Percentiles rank a stretch among this genome's conserved stretches.
Evolutionary conservation across 1,140 invertebrate species (phyloP).

Genomic region (Dinothrombium tinctorium): DNA sequence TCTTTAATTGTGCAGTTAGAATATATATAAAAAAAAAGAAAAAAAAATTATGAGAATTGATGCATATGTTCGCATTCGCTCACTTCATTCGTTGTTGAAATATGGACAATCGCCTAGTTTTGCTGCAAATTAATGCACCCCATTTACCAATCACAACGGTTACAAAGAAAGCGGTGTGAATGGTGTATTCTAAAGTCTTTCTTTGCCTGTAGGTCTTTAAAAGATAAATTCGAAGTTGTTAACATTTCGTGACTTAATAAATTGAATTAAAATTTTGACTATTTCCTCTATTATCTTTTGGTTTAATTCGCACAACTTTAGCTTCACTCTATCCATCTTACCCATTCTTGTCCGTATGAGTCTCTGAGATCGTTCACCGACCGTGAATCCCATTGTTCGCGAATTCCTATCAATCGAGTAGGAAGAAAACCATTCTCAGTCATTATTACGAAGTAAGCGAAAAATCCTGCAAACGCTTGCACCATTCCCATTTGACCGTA

Average conservation of each 20-base stretch:
- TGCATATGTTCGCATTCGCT: conserved; percentile 5
- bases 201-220: neutral
- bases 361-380: conserved; percentile 86
- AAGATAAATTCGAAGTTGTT: neutral
- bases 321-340: conserved; percentile 25
- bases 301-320: neutral
- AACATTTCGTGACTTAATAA: no score
- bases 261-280: no score
- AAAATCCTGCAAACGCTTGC: conserved; percentile 95
- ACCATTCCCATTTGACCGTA: conserved; percentile 99
- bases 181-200: conserved; percentile 54
- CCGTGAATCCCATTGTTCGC: conserved; percentile 85
- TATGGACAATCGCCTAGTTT: conserved; percentile 84
- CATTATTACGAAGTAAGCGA: conserved; percentile 97
- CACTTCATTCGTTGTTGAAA: conserved; percentile 89
- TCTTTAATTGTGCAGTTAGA: no score
- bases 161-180: conserved; percentile 94
- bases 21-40: no score
- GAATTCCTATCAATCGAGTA: conserved; percentile 54
- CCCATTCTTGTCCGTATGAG: conserved; percentile 97
- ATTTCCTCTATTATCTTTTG: no score
- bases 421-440: conserved; percentile 92
- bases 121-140: conserved; percentile 94
- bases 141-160: conserved; percentile 94
- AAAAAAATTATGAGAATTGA: no score